Evolutionary conservation across 2,113 vertebrate species (phyloP).

Genomic region (Cyprinodon brontotheroides): DNA sequence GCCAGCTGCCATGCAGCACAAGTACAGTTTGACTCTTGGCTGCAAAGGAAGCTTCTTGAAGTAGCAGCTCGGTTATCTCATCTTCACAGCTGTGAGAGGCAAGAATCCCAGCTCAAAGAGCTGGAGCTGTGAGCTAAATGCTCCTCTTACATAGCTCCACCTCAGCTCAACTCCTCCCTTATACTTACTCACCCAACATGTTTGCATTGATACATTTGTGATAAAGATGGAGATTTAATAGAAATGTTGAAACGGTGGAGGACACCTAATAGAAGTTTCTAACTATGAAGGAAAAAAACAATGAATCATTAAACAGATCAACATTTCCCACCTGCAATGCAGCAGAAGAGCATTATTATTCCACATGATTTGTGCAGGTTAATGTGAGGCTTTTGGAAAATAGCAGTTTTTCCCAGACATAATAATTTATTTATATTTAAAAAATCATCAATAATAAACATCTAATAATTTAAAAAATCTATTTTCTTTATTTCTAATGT

Average conservation of each 20-base stretch:
- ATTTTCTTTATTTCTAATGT: too few species aligned
- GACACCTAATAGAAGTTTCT: neutral
- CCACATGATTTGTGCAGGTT: neutral
- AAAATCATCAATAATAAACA: too few species aligned
- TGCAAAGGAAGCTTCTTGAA: conserved; percentile 40
- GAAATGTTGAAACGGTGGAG: too few species aligned
- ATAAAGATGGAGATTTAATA: neutral
- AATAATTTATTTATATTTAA: too few species aligned
- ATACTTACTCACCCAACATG: conserved; percentile 10
- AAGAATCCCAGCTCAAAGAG: conserved; percentile 60
- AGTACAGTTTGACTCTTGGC: conserved; percentile 5
- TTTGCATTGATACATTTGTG: neutral
- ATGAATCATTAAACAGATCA: neutral
- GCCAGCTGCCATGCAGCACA: conserved; percentile 48
- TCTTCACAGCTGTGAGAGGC: conserved; percentile 54
- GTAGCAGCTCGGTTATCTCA: conserved; percentile 60
- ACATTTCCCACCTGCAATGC: too few species aligned
- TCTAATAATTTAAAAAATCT: too few species aligned
- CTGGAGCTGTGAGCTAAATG: conserved; percentile 74
- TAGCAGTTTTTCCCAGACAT: neutral
- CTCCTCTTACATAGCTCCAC: conserved; percentile 59
- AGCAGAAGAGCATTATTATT: neutral
- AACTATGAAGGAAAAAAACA: neutral
- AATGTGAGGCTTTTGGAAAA: neutral
- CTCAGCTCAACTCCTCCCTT: conserved; percentile 68